phyloP scores from a whole-genome alignment of 2,888 invertebrate genomes.

The Copidosoma aretas region DNA sequence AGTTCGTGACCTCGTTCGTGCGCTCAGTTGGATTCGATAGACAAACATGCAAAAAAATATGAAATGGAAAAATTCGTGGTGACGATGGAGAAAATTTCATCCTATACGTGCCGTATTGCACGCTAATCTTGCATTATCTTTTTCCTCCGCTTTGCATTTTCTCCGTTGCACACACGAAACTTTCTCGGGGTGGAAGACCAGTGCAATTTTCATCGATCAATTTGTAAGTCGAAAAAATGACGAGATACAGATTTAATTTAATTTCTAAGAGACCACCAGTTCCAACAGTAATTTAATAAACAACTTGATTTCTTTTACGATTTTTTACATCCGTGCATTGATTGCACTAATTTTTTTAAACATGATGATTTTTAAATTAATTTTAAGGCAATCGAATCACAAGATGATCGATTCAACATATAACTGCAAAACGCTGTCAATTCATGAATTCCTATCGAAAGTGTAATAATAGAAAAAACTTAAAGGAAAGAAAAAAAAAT shows the following conservation, averaged over 20 bases:
- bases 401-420: not conserved
- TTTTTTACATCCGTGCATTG: not conserved
- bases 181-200: slow-evolving; percentile 5
- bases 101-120: no score
- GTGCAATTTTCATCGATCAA: slow-evolving; percentile 20
- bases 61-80: not conserved
- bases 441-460: not conserved
- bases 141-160: no score
- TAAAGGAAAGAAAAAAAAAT: not conserved
- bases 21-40: slow-evolving; percentile 36
- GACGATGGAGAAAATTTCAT: not conserved
- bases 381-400: not conserved
- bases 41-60: no score
- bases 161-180: not conserved
- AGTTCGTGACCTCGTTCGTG: slow-evolving; percentile 37
- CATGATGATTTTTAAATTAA: not conserved
- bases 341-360: not conserved
- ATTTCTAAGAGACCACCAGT: no score
- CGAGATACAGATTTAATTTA: no score
- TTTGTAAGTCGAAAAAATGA: no score
- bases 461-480: not conserved
- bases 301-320: no score
- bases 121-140: no score
- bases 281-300: no score
- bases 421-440: not conserved